phyloP scores from a whole-genome alignment of 1,140 invertebrate genomes.

The Drosophila persimilis region DNA sequence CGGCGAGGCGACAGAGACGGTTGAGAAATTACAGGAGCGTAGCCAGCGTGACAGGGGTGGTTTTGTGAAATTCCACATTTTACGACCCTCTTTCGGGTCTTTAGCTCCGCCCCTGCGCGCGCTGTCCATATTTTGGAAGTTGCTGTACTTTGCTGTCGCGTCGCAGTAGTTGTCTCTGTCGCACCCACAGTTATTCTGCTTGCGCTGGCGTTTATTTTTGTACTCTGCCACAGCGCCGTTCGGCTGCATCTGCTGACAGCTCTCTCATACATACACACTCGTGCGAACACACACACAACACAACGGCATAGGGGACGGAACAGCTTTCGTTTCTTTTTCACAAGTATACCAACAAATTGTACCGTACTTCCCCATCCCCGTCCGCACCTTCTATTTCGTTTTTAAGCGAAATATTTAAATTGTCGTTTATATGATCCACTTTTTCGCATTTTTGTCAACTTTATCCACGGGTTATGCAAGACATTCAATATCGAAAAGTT shows the following conservation, averaged over 20 bases:
- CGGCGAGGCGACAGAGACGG: constrained; percentile 65
- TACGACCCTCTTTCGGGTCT: constrained; percentile 26
- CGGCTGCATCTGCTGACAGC: constrained; percentile 51
- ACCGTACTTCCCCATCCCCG: constrained; percentile 21
- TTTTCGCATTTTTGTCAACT: constrained; percentile 11
- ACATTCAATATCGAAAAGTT: constrained; percentile 5
- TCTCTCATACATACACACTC: constrained; percentile 11
- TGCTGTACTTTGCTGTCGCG: constrained; percentile 78
- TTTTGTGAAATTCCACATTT: neutral
- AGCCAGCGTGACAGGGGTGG: neutral
- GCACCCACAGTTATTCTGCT: constrained; percentile 49
- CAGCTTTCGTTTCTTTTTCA: constrained; percentile 67
- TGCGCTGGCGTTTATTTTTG: constrained; percentile 73
- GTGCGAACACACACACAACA: constrained; percentile 17
- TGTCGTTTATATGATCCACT: constrained; percentile 27
- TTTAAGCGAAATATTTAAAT: constrained; percentile 16
- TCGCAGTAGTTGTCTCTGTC: constrained; percentile 76
- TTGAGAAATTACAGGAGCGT: constrained; percentile 65
- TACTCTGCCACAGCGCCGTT: constrained; percentile 28
- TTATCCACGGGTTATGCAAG: constrained; percentile 32
- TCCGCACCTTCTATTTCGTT: neutral
- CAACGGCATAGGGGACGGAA: constrained; percentile 2
- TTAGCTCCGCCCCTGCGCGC: constrained; percentile 33
- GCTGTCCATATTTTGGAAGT: constrained; percentile 77
- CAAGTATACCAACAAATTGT: constrained; percentile 56